phyloP scores from a whole-genome alignment of 2,797 vertebrate genomes.

The Mico argentatus region DNA sequence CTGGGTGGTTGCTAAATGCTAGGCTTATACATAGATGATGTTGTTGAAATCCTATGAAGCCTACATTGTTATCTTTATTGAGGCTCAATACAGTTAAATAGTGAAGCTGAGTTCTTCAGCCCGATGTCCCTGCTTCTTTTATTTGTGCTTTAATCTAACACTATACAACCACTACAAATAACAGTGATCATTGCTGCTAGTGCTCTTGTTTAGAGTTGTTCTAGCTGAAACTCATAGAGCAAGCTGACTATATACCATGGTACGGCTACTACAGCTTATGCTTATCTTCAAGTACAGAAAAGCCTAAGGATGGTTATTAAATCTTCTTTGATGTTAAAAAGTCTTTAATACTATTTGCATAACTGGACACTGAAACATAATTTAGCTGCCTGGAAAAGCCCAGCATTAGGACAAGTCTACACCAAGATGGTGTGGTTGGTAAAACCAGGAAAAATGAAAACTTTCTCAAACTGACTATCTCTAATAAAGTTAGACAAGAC shows the following conservation, averaged over 20 bases:
- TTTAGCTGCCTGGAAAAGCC: neutral
- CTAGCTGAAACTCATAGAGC: neutral
- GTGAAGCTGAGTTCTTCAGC: neutral
- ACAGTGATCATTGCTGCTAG: neutral
- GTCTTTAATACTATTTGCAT: neutral
- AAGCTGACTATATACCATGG: neutral
- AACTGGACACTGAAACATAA: neutral
- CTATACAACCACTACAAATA: neutral
- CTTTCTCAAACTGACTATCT: neutral
- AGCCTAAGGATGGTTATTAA: neutral
- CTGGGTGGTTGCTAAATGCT: neutral
- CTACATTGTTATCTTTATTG: neutral
- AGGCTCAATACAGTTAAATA: neutral
- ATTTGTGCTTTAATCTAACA: neutral
- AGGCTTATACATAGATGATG: neutral
- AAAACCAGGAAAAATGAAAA: neutral
- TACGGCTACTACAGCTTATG: neutral
- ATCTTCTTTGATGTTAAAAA: neutral
- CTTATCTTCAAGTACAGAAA: neutral
- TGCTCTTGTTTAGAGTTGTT: neutral
- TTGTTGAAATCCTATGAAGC: neutral
- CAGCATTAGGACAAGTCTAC: neutral
- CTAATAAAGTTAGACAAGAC: neutral
- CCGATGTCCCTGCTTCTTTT: neutral
- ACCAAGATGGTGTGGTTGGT: neutral